A percentile compares a stretch with the other conserved stretches of the same genome.
These are phyloP conservation scores for Amorpha juglandis DNA, from an alignment of 2,888 invertebrate species.

Conservation along the genomic window DNA sequence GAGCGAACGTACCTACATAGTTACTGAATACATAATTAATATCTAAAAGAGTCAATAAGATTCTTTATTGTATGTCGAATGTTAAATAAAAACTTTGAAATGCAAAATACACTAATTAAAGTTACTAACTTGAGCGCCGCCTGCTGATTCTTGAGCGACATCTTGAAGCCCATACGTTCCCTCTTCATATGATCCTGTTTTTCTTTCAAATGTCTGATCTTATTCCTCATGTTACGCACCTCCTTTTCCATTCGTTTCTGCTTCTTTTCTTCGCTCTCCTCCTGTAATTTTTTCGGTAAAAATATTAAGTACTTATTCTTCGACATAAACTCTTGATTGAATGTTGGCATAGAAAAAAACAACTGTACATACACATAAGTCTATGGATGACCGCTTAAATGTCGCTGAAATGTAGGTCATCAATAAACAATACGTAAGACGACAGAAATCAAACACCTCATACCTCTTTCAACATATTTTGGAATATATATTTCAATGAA, in stretches of 20 bases:
- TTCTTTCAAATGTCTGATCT: slow-evolving; percentile 86
- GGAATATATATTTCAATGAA: too few species aligned
- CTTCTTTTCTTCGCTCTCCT: slow-evolving; percentile 85
- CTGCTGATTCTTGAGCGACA: slow-evolving; percentile 92
- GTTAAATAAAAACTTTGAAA: background rate
- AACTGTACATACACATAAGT: background rate
- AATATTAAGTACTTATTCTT: background rate
- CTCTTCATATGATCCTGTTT: slow-evolving; percentile 91
- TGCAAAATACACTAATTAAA: background rate
- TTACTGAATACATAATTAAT: background rate
- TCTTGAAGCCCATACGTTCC: slow-evolving; percentile 90
- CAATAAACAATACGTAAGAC: too few species aligned
- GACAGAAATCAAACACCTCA: too few species aligned
- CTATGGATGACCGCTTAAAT: background rate
- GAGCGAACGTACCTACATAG: background rate
- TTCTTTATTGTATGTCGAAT: background rate
- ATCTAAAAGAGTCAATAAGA: background rate
- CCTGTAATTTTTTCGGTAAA: slow-evolving; percentile 53
- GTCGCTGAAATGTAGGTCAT: too few species aligned
- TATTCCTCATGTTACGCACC: slow-evolving; percentile 87
- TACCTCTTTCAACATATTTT: too few species aligned
- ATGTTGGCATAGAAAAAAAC: background rate
- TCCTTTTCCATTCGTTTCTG: slow-evolving; percentile 86
- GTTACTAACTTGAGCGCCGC: slow-evolving; percentile 86
- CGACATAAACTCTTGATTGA: too few species aligned